A percentile compares a stretch with the other conserved stretches of the same genome.
phyloP scores from a whole-genome alignment of 2,797 vertebrate species.

The Tauraco hartlaubi region DNA sequence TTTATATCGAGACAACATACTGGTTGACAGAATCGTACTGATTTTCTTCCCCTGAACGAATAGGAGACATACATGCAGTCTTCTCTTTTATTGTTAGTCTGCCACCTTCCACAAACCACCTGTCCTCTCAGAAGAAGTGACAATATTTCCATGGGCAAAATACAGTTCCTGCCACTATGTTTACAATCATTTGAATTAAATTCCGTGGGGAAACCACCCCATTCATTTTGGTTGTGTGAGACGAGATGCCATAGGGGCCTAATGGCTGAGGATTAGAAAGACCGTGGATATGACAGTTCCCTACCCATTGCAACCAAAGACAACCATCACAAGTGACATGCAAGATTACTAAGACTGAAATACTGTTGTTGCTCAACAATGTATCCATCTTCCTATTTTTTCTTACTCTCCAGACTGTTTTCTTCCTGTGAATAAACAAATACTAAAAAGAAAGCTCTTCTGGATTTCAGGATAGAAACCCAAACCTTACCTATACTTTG shows the following conservation, averaged over 20 bases:
- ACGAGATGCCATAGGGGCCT: not conserved
- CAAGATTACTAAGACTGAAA: not conserved
- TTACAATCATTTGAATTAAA: not conserved
- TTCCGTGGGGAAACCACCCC: not conserved
- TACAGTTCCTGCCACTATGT: not conserved
- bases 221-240: not conserved
- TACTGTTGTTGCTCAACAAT: not conserved
- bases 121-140: not conserved
- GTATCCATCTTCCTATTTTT: not conserved
- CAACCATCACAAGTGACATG: not conserved
- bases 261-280: not conserved
- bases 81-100: not conserved
- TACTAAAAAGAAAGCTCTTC: not conserved
- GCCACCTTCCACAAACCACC: not conserved
- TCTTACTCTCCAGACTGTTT: not conserved
- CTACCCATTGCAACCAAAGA: not conserved
- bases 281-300: not conserved
- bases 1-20: not conserved
- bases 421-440: not conserved
- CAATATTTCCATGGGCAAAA: not conserved
- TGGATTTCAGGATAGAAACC: not conserved
- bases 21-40: conserved; percentile 7
- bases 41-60: not conserved
- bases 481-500: not conserved
- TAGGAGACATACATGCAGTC: not conserved